Evolutionary conservation across 2,113 vertebrate genomes (phyloP).

Genomic region (Spizaetus ornatus): DNA sequence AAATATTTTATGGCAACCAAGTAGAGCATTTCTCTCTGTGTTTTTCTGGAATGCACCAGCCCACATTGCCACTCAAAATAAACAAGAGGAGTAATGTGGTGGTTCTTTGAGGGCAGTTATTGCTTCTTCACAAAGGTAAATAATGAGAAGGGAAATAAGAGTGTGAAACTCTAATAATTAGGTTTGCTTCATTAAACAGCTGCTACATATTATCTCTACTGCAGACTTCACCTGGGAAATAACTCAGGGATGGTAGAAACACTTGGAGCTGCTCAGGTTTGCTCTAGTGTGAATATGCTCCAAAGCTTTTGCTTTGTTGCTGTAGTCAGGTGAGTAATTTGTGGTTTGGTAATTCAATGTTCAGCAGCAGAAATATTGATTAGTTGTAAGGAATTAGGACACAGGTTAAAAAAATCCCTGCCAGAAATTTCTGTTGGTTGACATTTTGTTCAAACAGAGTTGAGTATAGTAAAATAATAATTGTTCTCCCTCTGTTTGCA

Average conservation of each 20-base stretch:
- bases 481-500: not conserved
- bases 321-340: not conserved
- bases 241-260: not conserved
- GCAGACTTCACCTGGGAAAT: not conserved
- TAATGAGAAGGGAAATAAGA: slow-evolving; percentile 24
- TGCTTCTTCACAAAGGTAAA: slow-evolving; percentile 8
- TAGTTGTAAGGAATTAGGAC: not conserved
- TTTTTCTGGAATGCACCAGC: not conserved
- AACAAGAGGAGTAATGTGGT: not conserved
- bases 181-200: slow-evolving; percentile 4
- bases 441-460: not conserved
- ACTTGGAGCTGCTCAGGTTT: not conserved
- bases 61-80: not conserved
- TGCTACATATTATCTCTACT: slow-evolving; percentile 4
- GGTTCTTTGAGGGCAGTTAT: not conserved
- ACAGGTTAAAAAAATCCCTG: not conserved
- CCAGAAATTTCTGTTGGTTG: not conserved
- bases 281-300: not conserved
- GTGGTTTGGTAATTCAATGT: not conserved
- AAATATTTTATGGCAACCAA: not conserved
- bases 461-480: not conserved
- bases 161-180: slow-evolving; percentile 6
- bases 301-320: not conserved
- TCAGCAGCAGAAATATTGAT: not conserved
- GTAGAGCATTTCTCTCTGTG: not conserved